Conservation (phyloP, 2,888 invertebrate species). For the Aspidapion aeneum region DNA sequence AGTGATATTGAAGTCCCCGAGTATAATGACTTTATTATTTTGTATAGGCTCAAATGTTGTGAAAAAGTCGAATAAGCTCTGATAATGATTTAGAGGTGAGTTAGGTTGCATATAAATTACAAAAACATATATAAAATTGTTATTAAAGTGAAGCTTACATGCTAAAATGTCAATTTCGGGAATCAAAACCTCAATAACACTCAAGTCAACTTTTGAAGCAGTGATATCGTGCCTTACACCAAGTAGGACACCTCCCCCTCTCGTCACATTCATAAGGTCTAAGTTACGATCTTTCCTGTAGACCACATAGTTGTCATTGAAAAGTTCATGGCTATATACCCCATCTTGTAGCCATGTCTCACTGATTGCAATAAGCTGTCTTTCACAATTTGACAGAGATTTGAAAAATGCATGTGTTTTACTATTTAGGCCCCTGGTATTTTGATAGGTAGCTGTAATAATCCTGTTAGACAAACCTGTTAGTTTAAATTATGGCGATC, state of each 20-base stretch:
- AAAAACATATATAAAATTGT: not conserved
- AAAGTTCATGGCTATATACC: not conserved
- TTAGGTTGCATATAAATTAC: not conserved
- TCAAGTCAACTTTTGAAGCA: not conserved
- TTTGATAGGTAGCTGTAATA: not conserved
- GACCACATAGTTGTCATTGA: not conserved
- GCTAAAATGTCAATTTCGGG: not conserved
- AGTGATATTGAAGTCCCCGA: not conserved
- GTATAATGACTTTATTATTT: not conserved
- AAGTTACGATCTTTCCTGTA: not conserved
- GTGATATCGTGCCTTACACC: conserved; percentile 1
- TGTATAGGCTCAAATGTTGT: not conserved
- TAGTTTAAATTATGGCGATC: not conserved
- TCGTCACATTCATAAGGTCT: not conserved
- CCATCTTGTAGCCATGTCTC: conserved; percentile 8
- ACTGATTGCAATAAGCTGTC: conserved; percentile 1
- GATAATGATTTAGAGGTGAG: not conserved
- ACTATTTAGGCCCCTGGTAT: not conserved
- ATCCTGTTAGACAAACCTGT: not conserved
- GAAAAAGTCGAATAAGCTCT: not conserved
- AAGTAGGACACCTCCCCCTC: conserved; percentile 1
- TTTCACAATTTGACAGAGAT: not conserved
- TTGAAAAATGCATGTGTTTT: conserved; percentile 3
- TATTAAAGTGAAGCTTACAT: not conserved
- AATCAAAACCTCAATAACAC: not conserved